Percentiles rank a stretch among this genome's conserved stretches.
Conservation (phyloP, 2,113 vertebrate species). For the Pavo muticus region DNA sequence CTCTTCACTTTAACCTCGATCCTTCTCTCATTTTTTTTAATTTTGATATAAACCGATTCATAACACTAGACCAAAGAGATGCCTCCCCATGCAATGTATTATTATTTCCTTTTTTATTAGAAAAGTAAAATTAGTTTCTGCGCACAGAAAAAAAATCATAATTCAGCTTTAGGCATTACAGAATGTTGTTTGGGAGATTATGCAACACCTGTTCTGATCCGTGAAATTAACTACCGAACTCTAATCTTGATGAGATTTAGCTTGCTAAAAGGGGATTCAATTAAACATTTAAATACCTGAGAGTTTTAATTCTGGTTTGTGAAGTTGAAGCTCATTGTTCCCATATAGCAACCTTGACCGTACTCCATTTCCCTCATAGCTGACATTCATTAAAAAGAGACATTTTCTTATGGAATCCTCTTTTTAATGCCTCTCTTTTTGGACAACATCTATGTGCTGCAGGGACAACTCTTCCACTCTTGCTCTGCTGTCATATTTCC, state of each 20-base stretch:
- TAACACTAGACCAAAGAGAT: background rate
- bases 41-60: background rate
- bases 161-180: slow-evolving; percentile 29
- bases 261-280: background rate
- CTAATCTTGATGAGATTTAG: slow-evolving; percentile 13
- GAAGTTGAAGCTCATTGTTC: background rate
- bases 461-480: background rate
- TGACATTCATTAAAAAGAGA: fast-evolving
- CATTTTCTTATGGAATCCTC: background rate
- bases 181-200: background rate
- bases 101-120: slow-evolving; percentile 32
- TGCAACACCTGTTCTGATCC: slow-evolving; percentile 23
- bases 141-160: background rate
- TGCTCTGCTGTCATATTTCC: background rate
- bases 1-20: slow-evolving; percentile 35
- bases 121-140: background rate
- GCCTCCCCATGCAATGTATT: background rate
- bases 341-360: background rate
- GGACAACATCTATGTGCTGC: background rate
- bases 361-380: background rate
- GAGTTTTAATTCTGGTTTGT: background rate
- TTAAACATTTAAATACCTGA: slow-evolving; percentile 14
- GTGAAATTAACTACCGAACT: slow-evolving; percentile 37
- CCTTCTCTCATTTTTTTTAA: background rate
- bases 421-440: background rate